Evolutionary conservation across 2,797 vertebrate species (phyloP), one percentile per base, ranked within the genome.

Genomic region (Phrynocephalus vlangalii): DNA sequence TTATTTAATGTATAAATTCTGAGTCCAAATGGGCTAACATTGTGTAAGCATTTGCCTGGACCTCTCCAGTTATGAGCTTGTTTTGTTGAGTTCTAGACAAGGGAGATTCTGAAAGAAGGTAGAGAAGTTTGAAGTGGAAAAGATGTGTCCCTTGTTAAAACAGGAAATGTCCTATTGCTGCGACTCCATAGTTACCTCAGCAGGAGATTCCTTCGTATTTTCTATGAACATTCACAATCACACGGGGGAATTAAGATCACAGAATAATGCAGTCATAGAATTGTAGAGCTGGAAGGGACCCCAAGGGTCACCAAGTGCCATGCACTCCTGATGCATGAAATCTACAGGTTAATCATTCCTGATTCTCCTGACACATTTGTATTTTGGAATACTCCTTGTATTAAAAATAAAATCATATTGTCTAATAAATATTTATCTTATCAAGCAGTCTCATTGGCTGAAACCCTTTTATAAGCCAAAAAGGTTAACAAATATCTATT

Each of bases 1-100:
- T 38, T 52, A 67, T 52, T n/a, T n/a, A n/a, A 78, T 78, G 44
- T 79, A 52, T 76, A 77, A 78, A 15, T 85, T 78, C 28, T 48
- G 16, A 79, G n/a, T 70, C n/a, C 15, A 79, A 78, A 79, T 44
- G 18, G 11, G 30, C 4, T 28, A 16, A 3, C 68, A 22, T 22
- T 50, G 52, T 86, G 8, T 16, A 6, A 79, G 79, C 28, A 48
- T 13, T 85, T 67, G n/a, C 73, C n/a, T 77, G 22, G 1, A 30
- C 18, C n/a, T 22, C 13, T 52, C 6, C 6, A 38, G 48, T 70
- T 5, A 4, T 38, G 15, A 7, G 6, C 11, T 20, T 72, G n/a
- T 2, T 84, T 44, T 7, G 18, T 4, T 72, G 70, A 38, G 30
- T 71, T 70, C 38, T 80, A 52, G n/a, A 11, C 50, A n/a, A 9